phyloP scores from a whole-genome alignment of 2,888 invertebrate species.

The Oxycera nigricornis region DNA sequence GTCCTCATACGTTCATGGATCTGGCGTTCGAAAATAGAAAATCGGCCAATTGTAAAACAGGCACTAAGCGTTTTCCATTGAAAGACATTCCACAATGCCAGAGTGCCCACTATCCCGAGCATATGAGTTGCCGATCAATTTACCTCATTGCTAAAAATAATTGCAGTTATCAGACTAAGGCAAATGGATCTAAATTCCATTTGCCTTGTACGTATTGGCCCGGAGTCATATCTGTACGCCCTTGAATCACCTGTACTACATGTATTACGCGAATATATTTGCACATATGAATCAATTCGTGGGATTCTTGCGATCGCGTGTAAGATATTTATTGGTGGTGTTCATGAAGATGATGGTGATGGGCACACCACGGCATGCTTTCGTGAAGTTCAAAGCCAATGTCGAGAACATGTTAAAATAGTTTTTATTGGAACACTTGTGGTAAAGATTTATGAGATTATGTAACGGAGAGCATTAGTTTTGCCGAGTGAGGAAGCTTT shows the following conservation, averaged over 20 bases:
- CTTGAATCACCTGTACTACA: neutral
- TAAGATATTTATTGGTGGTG: too few species aligned
- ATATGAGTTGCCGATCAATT: neutral
- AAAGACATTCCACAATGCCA: neutral
- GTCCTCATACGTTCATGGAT: neutral
- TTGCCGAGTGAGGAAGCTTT: too few species aligned
- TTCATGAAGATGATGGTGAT: too few species aligned
- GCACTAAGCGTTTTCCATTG: neutral
- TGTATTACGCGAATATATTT: neutral
- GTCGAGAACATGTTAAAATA: neutral
- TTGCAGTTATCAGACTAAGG: neutral
- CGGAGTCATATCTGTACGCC: neutral
- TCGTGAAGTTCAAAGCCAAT: neutral
- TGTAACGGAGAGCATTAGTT: too few species aligned
- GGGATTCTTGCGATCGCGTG: neutral
- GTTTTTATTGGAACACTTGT: neutral
- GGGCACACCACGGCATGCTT: neutral
- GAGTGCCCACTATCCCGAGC: too few species aligned
- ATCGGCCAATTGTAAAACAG: neutral
- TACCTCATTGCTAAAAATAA: constrained; percentile 2
- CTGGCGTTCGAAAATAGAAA: neutral
- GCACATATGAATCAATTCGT: neutral
- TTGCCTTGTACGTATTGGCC: neutral
- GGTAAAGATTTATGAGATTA: neutral
- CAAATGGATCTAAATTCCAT: neutral